Evolutionary conservation across 2,113 vertebrate species (phyloP), one percentile per base, ranked within the genome.

Genomic region (Castor canadensis): DNA sequence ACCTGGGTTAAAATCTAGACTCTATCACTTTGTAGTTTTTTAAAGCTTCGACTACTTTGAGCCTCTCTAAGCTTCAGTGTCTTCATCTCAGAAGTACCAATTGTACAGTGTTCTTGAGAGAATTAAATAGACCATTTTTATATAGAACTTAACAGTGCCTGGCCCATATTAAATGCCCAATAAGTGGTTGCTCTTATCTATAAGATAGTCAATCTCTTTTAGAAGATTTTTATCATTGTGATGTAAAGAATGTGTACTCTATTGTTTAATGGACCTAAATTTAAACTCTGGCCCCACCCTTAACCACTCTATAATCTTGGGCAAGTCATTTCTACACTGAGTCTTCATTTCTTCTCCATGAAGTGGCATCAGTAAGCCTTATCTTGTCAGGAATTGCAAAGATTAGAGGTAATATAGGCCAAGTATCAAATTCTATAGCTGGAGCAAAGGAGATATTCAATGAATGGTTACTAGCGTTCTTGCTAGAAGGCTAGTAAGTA

Each of bases 191-290:
- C 19, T 66, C 22, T 92, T 83, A 81, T 54, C 4, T 56, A 15
- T 76, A 13, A 47, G n/a, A n/a, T 45, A 30, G n/a, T 89, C 7
- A 67, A 6, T 89, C 58, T 88, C 28, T 88, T 90, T 90, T n/a
- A 67, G 82, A 85, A 72, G 67, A 72, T n/a, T 83, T 96, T 87
- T 30, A 40, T 58, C 47, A 17, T 77, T 69, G 17, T 49, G 45
- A 9, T 73, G 32, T 28, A 83, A 83, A 67, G 56, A 94, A 49
- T 52, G 38, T 40, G 24, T 2, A 11, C 64, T 83, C 1, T 94
- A 30, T 88, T 93, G 32, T 73, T n/a, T 52, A 64, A 89, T n/a
- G 94, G 67, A 87, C 84, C 81, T 97, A 95, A 69, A 94, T 96
- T 89, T 87, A 85, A 90, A 96, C 87, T 83, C 76, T 84, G 40